Percentiles rank a stretch among this genome's conserved stretches.
These are phyloP conservation scores for Abramis brama DNA, from an alignment of 2,113 vertebrate genomes.

Conservation along the genomic window DNA sequence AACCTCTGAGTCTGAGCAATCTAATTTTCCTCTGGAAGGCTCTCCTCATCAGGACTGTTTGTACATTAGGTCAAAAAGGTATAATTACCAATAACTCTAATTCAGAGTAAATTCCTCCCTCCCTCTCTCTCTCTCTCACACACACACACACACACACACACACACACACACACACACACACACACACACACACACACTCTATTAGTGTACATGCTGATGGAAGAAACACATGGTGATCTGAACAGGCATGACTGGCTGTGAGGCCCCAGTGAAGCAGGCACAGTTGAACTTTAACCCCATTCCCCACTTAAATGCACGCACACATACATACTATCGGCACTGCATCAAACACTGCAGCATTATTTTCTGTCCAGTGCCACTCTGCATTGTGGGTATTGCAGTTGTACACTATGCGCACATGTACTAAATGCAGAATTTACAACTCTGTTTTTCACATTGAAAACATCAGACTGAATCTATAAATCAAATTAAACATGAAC, in stretches of 20 bases:
- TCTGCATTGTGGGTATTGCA: slow-evolving; percentile 29
- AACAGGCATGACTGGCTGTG: slow-evolving; percentile 31
- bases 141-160: background rate
- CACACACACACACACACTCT: slow-evolving; percentile 6
- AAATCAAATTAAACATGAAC: slow-evolving; percentile 19
- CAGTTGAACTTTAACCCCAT: slow-evolving; percentile 61
- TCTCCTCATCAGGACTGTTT: background rate
- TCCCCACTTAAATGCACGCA: slow-evolving; percentile 13
- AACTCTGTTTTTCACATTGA: background rate
- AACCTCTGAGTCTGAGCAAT: background rate
- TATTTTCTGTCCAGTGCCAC: background rate
- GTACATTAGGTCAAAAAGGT: slow-evolving; percentile 6
- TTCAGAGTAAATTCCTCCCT: slow-evolving; percentile 41
- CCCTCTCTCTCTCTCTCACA: background rate
- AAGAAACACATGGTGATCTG: slow-evolving; percentile 61
- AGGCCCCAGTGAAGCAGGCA: slow-evolving; percentile 47
- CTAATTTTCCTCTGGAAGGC: background rate
- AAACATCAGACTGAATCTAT: background rate
- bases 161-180: no score
- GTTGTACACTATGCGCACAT: background rate
- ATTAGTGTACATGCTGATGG: slow-evolving; percentile 56
- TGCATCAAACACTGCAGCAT: slow-evolving; percentile 34
- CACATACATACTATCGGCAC: slow-evolving; percentile 1
- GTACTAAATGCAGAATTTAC: background rate
- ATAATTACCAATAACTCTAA: background rate